Evolutionary conservation across 1,140 invertebrate genomes (phyloP).

Genomic region (Nebria ingens): DNA sequence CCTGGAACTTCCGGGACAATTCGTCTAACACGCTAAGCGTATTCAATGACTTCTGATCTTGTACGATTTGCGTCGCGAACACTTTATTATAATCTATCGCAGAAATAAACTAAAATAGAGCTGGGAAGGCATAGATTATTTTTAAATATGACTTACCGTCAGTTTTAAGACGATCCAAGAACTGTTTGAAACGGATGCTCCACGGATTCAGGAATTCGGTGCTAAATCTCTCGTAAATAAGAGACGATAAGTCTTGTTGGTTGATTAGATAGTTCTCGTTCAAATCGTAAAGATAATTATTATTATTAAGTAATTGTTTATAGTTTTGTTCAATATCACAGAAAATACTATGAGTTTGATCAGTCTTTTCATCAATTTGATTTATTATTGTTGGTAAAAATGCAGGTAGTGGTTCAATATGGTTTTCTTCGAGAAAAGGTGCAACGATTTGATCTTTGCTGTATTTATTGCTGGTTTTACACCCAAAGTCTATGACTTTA

Average conservation of each 20-base stretch:
- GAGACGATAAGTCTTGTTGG: not conserved
- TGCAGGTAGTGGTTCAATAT: too few species aligned
- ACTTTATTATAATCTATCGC: too few species aligned
- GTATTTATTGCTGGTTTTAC: not conserved
- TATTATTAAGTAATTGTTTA: not conserved
- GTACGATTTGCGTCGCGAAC: too few species aligned
- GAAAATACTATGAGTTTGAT: not conserved
- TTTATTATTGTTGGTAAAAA: not conserved
- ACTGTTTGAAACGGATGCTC: not conserved
- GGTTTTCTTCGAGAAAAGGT: too few species aligned
- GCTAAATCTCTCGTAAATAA: not conserved
- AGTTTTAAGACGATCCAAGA: not conserved
- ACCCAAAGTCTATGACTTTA: not conserved
- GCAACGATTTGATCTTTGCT: not conserved
- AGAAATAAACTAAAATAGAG: too few species aligned
- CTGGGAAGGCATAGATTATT: not conserved
- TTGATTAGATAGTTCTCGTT: not conserved
- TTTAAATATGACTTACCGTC: not conserved
- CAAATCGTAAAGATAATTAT: not conserved
- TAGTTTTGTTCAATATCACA: not conserved
- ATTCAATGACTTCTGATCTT: too few species aligned
- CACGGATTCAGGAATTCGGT: not conserved
- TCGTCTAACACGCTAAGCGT: too few species aligned
- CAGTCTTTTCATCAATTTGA: not conserved
- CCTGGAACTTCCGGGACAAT: too few species aligned